Evolutionary conservation across 2,113 vertebrate species (phyloP), one percentile per base, ranked within the genome.

Genomic region (Xiphias gladius): DNA sequence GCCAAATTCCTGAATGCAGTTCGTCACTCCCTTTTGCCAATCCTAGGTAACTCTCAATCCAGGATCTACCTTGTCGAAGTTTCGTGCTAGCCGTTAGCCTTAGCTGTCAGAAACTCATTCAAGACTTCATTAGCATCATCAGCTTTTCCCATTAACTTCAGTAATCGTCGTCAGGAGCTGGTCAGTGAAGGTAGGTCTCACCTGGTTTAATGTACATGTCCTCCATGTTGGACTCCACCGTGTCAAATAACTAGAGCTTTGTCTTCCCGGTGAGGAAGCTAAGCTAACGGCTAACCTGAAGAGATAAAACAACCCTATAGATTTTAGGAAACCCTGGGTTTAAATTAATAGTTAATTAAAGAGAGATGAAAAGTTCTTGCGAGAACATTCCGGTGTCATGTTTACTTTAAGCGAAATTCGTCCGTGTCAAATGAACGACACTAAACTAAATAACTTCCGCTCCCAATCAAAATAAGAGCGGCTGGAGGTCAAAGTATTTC

Each of bases 141-240:
- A 24, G 4, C 32, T 16, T 50, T 43, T 20, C 10, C 12, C 41
- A 14, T 39, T 28, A 8, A 52, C 30, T 0, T 11, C 39, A 22
- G 10, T 0, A 17, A n/a, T 4, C 4, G 2, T 16, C 2, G 7
- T 1, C 41, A 28, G 41, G 0, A 22, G 19, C 7, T 0, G 2
- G 4, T 37, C 6, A 2, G 17, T 0, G 24, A 17, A 13, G 6
- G 0, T 0, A 48, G 63, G 4, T 69, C 59, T 69, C 59, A 94
- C 94, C 94, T 71, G 94, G 93, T 93, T 90, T 94, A 1, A 93
- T 16, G 82, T 89, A 94, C 78, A 76, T 69, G 41, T 94, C 91
- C 50, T 93, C 93, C 90, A 91, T 93, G 57, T 30, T 88, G 76
- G 83, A 43, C 17, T 65, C 28, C 48, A 3, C 5, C 41, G 41